Conservation (phyloP, 2,888 invertebrate genomes). For the Mellilla xanthometata region DNA sequence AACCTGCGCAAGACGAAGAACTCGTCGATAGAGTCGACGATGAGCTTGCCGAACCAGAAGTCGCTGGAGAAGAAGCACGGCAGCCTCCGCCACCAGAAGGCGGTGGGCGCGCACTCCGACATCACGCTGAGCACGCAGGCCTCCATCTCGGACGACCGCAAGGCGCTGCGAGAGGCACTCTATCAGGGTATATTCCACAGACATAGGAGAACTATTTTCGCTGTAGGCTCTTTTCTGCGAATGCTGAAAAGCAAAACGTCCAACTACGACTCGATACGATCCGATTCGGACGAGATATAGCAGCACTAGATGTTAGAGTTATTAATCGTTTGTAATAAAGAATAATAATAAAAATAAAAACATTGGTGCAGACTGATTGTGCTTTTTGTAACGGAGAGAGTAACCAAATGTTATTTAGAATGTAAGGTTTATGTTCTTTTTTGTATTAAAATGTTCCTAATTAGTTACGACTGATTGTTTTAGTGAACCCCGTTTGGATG, state of each 20-base stretch:
- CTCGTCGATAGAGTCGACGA: slow-evolving; percentile 78
- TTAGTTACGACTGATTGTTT: slow-evolving; percentile 57
- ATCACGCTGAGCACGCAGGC: slow-evolving; percentile 75
- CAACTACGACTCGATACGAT: slow-evolving; percentile 89
- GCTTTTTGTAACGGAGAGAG: slow-evolving; percentile 59
- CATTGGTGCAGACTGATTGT: slow-evolving; percentile 71
- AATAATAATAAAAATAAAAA: slow-evolving; percentile 47
- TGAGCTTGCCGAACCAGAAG: slow-evolving; percentile 79
- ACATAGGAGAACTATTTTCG: slow-evolving; percentile 89
- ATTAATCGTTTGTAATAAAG: slow-evolving; percentile 45
- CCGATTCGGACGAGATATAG: slow-evolving; percentile 81
- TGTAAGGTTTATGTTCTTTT: slow-evolving; percentile 49
- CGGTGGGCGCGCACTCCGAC: slow-evolving; percentile 83
- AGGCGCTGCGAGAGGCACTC: slow-evolving; percentile 87
- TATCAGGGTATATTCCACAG: slow-evolving; percentile 91
- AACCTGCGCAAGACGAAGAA: slow-evolving; percentile 77
- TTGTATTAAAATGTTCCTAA: slow-evolving; percentile 78
- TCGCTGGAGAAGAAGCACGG: slow-evolving; percentile 80
- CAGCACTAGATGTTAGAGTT: slow-evolving; percentile 51
- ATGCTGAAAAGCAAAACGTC: slow-evolving; percentile 89
- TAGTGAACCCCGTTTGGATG: slow-evolving; percentile 52
- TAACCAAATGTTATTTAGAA: slow-evolving; percentile 45
- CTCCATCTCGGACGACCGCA: slow-evolving; percentile 83
- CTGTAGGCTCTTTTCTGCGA: slow-evolving; percentile 88
- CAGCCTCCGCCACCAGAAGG: slow-evolving; percentile 83